Evolutionary conservation across 1,140 invertebrate species (phyloP), one percentile per base, ranked within the genome.

Genomic region (Hycleus cichorii): DNA sequence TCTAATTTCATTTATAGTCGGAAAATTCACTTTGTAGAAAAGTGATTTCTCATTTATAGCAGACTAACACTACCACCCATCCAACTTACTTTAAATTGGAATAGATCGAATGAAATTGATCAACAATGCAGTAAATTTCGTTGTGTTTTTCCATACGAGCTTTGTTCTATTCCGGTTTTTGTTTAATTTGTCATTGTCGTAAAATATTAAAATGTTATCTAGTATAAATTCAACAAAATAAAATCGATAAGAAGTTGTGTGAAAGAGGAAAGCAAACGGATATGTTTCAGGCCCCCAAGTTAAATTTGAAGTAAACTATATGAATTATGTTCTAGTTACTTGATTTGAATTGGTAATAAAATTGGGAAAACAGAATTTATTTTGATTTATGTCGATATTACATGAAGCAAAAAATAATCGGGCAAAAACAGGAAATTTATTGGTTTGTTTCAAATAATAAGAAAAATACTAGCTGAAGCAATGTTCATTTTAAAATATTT

Each of bases 291-390:
- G 42, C 49, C 60, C 60, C 60, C 57, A 32, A 32, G 51, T 53
- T 63, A 63, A 67, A 65, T 67, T 66, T 58, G 59, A 62, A 66
- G 63, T 56, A 58, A 68, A 68, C 62, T 59, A 62, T 59, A 62
- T 64, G 64, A 68, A 59, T 66, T 68, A 66, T 66, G 50, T 58
- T 63, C 38, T 62, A 64, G 60, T 63, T 66, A 65, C 64, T 63
- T 62, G 63, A 68, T 68, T 66, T 68, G 67, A 68, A 68, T 68
- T 68, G 67, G 67, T 68, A 68, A 68, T 68, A 64, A 65, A 65
- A 66, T 66, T 64, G 64, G 64, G 55, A 52, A 63, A 56, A 58
- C 58, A 60, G 58, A 53, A 49, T 57, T 63, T 58, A 47, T 61
- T 50, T 52, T 65, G 64, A 65, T 65, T 65, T 65, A 65, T 65